Conservation (phyloP, 2,797 vertebrate genomes). For the Sebastes steindachneri region DNA sequence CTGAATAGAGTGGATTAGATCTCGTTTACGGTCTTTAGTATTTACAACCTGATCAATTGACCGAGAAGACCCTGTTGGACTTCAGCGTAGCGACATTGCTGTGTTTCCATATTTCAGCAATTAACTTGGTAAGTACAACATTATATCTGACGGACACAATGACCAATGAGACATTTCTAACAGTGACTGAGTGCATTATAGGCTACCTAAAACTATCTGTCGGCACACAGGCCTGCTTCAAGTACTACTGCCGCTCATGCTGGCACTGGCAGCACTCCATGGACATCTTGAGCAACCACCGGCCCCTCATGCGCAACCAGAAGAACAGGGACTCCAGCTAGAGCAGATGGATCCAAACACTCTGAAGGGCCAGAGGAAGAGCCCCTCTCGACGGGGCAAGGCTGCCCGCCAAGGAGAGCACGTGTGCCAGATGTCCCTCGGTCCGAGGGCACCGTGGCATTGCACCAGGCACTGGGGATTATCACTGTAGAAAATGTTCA, state of each 20-base stretch:
- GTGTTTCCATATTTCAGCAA: not conserved
- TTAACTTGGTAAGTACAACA: not conserved
- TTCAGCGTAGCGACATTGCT: too few relatives aligned
- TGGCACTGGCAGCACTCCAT: conserved; percentile 99
- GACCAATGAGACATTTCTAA: too few relatives aligned
- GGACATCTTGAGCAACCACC: conserved; percentile 96
- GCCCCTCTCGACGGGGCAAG: conserved; percentile 39
- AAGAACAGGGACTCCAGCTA: conserved; percentile 97
- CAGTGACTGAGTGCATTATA: too few relatives aligned
- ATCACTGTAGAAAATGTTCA: conserved; percentile 93
- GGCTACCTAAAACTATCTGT: not conserved
- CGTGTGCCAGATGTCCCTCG: conserved; percentile 77
- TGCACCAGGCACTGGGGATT: conserved; percentile 83
- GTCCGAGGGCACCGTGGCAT: conserved; percentile 71
- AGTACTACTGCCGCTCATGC: conserved; percentile 98
- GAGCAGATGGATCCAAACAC: conserved; percentile 53
- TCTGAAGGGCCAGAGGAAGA: conserved; percentile 64
- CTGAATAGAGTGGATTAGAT: not conserved
- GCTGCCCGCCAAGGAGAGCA: conserved; percentile 80
- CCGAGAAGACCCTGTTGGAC: not conserved
- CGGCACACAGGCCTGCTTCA: conserved; percentile 92
- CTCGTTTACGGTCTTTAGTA: not conserved
- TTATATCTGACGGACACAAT: not conserved
- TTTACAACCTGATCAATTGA: not conserved
- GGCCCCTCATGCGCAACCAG: conserved; percentile 99